phyloP scores from a whole-genome alignment of 2,797 vertebrate species.

The Labeo calbasu region DNA sequence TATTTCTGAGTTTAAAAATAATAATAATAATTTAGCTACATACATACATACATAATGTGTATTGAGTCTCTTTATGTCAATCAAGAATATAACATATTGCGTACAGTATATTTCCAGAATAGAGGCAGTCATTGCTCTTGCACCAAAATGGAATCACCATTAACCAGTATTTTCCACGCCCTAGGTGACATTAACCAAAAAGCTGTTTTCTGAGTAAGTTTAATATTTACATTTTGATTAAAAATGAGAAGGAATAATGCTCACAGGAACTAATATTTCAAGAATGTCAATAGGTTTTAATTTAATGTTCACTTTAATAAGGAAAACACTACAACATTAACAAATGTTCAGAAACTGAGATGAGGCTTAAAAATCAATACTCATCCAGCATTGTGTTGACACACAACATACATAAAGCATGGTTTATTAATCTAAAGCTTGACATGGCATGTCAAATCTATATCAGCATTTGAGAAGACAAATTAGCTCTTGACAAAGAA shows the following conservation, averaged over 20 bases:
- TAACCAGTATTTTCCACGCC: background rate
- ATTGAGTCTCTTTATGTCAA: background rate
- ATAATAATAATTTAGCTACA: too few species aligned
- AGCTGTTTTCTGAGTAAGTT: background rate
- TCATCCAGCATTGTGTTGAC: background rate
- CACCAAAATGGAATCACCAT: background rate
- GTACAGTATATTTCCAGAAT: background rate
- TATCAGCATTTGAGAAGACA: background rate
- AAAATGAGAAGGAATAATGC: background rate
- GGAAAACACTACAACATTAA: background rate
- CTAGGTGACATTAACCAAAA: background rate
- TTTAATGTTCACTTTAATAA: background rate
- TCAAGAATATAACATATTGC: background rate
- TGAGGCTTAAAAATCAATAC: background rate
- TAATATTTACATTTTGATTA: background rate
- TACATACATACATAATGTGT: too few species aligned
- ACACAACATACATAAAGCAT: background rate
- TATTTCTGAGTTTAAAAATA: background rate
- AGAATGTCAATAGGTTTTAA: background rate
- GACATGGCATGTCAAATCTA: background rate
- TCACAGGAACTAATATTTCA: background rate
- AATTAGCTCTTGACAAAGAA: background rate
- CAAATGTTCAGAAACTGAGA: background rate
- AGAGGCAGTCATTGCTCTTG: background rate
- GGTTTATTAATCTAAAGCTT: constrained; percentile 16